Evolutionary conservation across 1,140 invertebrate species (phyloP).

Genomic region (Drosophila simulans): DNA sequence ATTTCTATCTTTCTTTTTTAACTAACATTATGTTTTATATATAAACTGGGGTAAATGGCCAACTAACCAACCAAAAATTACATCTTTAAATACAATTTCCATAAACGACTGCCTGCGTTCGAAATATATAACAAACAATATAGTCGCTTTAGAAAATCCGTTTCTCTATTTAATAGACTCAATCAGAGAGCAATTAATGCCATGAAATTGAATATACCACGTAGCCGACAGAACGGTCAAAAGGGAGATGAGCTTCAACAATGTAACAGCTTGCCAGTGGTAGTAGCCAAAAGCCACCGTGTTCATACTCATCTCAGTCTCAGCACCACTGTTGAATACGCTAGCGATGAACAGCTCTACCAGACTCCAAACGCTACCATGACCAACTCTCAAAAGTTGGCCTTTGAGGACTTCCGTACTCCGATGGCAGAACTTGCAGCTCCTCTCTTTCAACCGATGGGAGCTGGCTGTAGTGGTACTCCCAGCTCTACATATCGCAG

Average conservation of each 20-base stretch:
- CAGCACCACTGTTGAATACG: constrained; percentile 71
- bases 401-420: constrained; percentile 75
- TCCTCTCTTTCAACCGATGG: constrained; percentile 35
- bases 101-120: constrained; percentile 41
- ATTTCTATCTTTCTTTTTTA: constrained; percentile 55
- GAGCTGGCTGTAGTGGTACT: constrained; percentile 19
- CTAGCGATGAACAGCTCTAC: constrained; percentile 72
- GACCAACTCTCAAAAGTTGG: constrained; percentile 21
- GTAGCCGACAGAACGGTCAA: constrained; percentile 53
- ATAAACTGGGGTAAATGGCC: constrained; percentile 62
- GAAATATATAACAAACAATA: constrained; percentile 50
- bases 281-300: constrained; percentile 12
- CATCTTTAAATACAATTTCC: constrained; percentile 15
- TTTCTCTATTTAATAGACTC: constrained; percentile 84
- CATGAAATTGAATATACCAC: constrained; percentile 82
- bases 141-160: constrained; percentile 84
- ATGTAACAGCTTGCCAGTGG: constrained; percentile 1
- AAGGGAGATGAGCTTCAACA: constrained; percentile 21
- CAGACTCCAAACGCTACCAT: constrained; percentile 79
- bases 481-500: constrained; percentile 55
- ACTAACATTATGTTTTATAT: constrained; percentile 52
- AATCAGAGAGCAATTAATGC: constrained; percentile 83
- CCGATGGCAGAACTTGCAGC: constrained; percentile 67
- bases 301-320: constrained; percentile 42
- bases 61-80: constrained; percentile 60